Evolutionary conservation across 2,797 vertebrate species (phyloP), one percentile per base, ranked within the genome.

Genomic region (Hoplostethus mediterraneus): DNA sequence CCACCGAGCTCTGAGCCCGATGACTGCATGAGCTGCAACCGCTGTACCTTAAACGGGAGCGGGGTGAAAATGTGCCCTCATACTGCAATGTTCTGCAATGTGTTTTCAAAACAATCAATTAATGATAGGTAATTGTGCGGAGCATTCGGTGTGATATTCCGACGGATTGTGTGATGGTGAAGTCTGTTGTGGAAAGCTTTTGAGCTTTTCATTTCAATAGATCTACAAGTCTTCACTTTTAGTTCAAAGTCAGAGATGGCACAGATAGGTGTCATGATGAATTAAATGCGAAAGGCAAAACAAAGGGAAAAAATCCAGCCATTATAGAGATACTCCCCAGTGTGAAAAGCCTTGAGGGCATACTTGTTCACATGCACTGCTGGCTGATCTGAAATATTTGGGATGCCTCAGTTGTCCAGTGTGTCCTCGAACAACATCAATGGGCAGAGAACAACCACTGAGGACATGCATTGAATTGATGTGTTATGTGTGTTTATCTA

Each of bases 311-410:
- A 63, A 72, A 73, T 71, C 66, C 53, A 61, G 84, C 79, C 80
- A 81, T 88, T 84, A 80, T 56, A 51, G 54, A 85, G 68, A 82
- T 61, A 64, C 61, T 84, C 71, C 59, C 76, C 1, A 53, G 84
- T 77, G 81, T 66, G 77, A 82, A 81, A 84, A 45, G 79, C 79
- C 83, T 88, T 5, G 42, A 81, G 82, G 72, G 71, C 74, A 81
- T 58, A 54, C 67, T 79, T 71, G 62, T 67, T 77, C 73, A 63
- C 79, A 75, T 62, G 75, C 58, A 55, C 51, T 58, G 72, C 71
- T 74, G 80, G 77, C 84, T 80, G 76, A 86, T 80, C 54, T 71
- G 70, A 84, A 83, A 84, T 83, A 75, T 69, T 82, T 82, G 60
- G 16, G 56, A 84, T 77, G 71, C 71, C 58, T 79, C 65, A 40